These are phyloP conservation scores for Drosophila simulans DNA, from an alignment of 1,140 invertebrate species.

Conservation along the genomic window DNA sequence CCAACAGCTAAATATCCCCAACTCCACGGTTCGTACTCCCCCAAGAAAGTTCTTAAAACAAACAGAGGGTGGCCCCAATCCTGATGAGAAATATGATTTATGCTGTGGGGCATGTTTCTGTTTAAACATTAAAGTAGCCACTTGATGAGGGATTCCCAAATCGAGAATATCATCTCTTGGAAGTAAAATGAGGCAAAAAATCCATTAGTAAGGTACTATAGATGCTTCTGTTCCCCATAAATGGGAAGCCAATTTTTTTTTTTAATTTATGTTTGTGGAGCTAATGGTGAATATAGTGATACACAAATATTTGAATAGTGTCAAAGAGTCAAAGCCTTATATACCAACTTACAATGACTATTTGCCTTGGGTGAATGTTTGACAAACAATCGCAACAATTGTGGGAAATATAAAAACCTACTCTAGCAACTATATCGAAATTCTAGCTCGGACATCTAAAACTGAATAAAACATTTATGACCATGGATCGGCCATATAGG, in stretches of 20 bases:
- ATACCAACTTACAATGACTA: too few relatives aligned
- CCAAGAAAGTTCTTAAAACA: conserved; percentile 33
- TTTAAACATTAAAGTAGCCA: conserved; percentile 12
- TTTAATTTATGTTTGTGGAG: neutral
- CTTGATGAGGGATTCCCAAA: conserved; percentile 11
- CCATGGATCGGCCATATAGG: conserved; percentile 20
- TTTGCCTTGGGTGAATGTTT: neutral
- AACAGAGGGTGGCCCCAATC: conserved; percentile 28
- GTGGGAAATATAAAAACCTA: neutral
- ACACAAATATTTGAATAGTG: too few relatives aligned
- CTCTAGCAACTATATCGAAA: neutral
- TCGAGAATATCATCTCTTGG: conserved; percentile 1
- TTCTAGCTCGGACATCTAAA: neutral
- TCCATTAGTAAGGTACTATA: conserved; percentile 8
- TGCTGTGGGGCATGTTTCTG: conserved; percentile 18
- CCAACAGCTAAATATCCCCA: neutral
- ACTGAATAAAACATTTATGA: neutral
- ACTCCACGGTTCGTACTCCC: neutral
- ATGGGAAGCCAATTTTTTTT: too few relatives aligned
- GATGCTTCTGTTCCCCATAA: neutral
- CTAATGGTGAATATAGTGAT: neutral
- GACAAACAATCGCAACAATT: neutral
- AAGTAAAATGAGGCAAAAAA: conserved; percentile 12
- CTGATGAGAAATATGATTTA: conserved; percentile 41
- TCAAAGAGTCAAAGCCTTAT: too few relatives aligned